phyloP scores from a whole-genome alignment of 2,113 vertebrate genomes.

The Ochotona princeps region DNA sequence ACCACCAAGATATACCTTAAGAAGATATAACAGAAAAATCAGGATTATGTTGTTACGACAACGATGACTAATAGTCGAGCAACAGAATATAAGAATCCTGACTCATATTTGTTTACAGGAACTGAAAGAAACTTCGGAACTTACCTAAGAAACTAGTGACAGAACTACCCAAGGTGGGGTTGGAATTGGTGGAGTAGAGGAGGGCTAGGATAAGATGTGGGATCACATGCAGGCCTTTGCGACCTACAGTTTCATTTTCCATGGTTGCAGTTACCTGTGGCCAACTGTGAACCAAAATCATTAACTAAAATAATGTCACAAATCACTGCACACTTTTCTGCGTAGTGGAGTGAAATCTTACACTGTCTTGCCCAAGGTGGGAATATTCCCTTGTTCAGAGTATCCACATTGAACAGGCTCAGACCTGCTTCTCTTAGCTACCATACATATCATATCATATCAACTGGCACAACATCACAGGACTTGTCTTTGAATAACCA shows the following conservation, averaged over 20 bases:
- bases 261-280: neutral
- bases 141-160: neutral
- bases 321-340: neutral
- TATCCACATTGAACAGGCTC: neutral
- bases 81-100: neutral
- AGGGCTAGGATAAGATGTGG: neutral
- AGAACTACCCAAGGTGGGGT: neutral
- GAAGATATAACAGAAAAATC: slow-evolving; percentile 34
- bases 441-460: neutral
- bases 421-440: neutral
- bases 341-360: neutral
- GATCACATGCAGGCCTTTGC: neutral
- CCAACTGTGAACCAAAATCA: neutral
- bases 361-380: neutral
- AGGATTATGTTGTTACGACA: neutral
- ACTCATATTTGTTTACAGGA: neutral
- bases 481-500: neutral
- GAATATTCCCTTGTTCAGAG: neutral
- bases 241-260: neutral
- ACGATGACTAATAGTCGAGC: neutral
- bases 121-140: neutral
- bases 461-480: neutral
- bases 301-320: neutral
- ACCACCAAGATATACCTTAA: slow-evolving; percentile 1
- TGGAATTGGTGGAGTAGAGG: neutral